Conservation (phyloP, 1,140 invertebrate genomes). For the Samia ricini region DNA sequence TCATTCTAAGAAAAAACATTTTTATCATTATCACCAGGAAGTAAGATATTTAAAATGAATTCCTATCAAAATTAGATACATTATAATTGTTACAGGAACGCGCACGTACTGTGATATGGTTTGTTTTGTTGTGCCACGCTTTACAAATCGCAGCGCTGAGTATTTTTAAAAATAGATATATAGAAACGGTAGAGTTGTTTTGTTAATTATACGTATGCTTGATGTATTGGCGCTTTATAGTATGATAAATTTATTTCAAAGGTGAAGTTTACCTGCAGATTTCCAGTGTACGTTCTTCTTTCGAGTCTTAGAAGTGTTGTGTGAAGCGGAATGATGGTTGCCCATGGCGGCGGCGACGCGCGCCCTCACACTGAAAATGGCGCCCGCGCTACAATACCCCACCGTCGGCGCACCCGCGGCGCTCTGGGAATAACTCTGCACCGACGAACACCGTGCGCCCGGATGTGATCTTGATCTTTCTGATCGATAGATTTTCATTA, state of each 20-base stretch:
- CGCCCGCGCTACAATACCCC: constrained; percentile 37
- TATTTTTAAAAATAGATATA: constrained; percentile 69
- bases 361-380: constrained; percentile 60
- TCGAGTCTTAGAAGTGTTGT: constrained; percentile 75
- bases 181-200: constrained; percentile 34
- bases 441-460: constrained; percentile 36
- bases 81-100: constrained; percentile 64
- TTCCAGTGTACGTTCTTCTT: constrained; percentile 86
- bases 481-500: constrained; percentile 54
- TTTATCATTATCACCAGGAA: no score
- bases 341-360: constrained; percentile 73
- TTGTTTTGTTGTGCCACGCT: constrained; percentile 75
- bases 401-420: constrained; percentile 28
- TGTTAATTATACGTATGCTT: neutral
- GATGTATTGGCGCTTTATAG: neutral
- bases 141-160: constrained; percentile 60
- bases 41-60: constrained; percentile 26
- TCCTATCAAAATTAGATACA: constrained; percentile 60
- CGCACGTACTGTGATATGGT: constrained; percentile 59
- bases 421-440: constrained; percentile 65
- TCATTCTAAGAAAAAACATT: constrained; percentile 3
- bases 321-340: constrained; percentile 70
- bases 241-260: neutral
- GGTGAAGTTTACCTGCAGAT: constrained; percentile 79
- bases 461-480: constrained; percentile 54